Base-by-base conservation (phyloP, 53 echinoderm and acorn worm species). In the Apostichopus leukothele region DNA sequence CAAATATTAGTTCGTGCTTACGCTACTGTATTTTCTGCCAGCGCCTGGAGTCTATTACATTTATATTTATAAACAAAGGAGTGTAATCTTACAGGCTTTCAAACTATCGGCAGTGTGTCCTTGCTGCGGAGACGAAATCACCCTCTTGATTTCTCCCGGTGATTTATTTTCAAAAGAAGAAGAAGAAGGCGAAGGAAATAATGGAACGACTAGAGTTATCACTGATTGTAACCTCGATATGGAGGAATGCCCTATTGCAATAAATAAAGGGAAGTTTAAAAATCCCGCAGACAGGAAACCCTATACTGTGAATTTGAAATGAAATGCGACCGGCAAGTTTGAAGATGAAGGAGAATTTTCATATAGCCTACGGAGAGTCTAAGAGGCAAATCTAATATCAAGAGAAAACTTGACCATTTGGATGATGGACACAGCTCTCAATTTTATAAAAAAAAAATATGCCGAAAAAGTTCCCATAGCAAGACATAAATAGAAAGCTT, bases 401-500 rank as follows among this genome's bases (percentile, higher is more conserved):
- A 71, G 71, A 71, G 14, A 13, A 71, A 71, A 71, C 18, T 71
- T 71, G 71, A 71, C 71, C 71, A 71, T 16, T 71, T 71, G 71
- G 71, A 71, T 71, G 71, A 71, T 71, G 71, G 71, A 71, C 71
- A 71, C 18, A 13, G 71, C 57, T 57, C 8, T 5, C 57, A 57
- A 71, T 71, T 6, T 71, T 71, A 16, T 71, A 16, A 19, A 39
- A 39, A 71, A 19, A 16, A 4, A 71, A 71, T 4, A 71, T 71
- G 14, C 71, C 18, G 71, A 71, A 19, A 63, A 18, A 19, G 0
- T 71, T 6, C 71, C 71, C 16, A 16, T 18, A 71, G 71, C 71
- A 18, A 71, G 71, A 71, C 71, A 71, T n/a, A 71, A 71, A 18
- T 71, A 71, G 71, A 71, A 71, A 71, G 71, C n/a, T 6, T n/a